Conservation (phyloP, 2,888 invertebrate species). For the Xylophagus ater region DNA sequence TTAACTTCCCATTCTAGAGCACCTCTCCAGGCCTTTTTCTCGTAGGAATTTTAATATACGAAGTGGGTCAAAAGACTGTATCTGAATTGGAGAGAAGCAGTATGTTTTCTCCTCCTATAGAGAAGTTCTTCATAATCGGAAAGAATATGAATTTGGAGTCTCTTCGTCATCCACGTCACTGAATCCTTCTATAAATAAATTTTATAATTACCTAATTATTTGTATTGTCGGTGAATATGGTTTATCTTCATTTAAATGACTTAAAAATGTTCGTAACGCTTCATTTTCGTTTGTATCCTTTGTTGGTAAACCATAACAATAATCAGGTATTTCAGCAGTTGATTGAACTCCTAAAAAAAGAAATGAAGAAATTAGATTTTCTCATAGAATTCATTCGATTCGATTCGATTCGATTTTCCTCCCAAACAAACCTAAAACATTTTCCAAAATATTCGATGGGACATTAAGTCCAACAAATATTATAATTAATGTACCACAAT, state of each 20-base stretch:
- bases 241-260: slow-evolving; percentile 73
- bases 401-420: too few species aligned
- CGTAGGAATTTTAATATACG: too few species aligned
- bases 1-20: too few species aligned
- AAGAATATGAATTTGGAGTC: too few species aligned
- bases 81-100: too few species aligned
- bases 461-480: slow-evolving; percentile 76
- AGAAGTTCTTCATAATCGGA: too few species aligned
- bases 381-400: neutral
- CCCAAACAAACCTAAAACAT: slow-evolving; percentile 46
- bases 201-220: slow-evolving; percentile 58
- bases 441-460: slow-evolving; percentile 60
- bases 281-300: slow-evolving; percentile 63
- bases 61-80: too few species aligned
- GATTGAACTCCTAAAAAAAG: slow-evolving; percentile 50
- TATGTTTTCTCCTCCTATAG: too few species aligned
- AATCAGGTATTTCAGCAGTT: slow-evolving; percentile 63
- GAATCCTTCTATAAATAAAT: slow-evolving; percentile 3
- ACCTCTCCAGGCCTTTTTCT: too few species aligned
- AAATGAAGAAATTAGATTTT: neutral
- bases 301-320: slow-evolving; percentile 66
- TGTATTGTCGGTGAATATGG: slow-evolving; percentile 68
- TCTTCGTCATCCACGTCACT: too few species aligned
- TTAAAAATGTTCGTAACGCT: slow-evolving; percentile 66
- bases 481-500: slow-evolving; percentile 70